A percentile compares a stretch with the other conserved stretches of the same genome.
These are phyloP conservation scores for Peromyscus melanophrys DNA, from an alignment of 2,797 vertebrate genomes.

Conservation along the genomic window DNA sequence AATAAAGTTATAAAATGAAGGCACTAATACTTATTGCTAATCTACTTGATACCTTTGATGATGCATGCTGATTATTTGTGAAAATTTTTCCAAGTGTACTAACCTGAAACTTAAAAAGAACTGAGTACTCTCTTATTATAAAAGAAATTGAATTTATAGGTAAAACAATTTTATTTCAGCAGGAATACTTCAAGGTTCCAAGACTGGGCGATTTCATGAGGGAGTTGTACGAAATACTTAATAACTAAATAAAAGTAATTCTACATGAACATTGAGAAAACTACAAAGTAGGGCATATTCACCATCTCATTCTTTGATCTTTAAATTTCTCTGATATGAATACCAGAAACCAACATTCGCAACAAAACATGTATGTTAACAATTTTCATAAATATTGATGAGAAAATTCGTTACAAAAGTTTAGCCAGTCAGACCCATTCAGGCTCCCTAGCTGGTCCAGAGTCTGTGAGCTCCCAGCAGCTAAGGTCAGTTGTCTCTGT, in stretches of 20 bases:
- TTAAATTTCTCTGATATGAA: neutral
- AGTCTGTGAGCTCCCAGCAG: neutral
- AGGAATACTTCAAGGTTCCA: neutral
- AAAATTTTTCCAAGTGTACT: neutral
- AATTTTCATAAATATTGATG: neutral
- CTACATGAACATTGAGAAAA: neutral
- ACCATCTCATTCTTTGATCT: neutral
- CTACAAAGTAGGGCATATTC: neutral
- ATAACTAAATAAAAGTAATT: neutral
- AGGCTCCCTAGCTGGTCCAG: no score
- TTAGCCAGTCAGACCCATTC: neutral
- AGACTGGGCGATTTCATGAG: neutral
- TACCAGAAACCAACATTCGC: neutral
- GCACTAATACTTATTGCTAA: neutral
- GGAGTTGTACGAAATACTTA: neutral
- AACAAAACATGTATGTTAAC: conserved; percentile 7
- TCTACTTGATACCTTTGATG: neutral
- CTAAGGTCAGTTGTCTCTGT: neutral
- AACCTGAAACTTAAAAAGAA: neutral
- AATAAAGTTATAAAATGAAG: neutral
- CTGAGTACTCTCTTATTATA: neutral
- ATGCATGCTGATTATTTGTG: neutral
- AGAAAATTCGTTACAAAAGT: neutral
- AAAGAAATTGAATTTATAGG: neutral
- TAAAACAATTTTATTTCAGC: neutral